Evolutionary conservation across 2,113 vertebrate species (phyloP), one percentile per base, ranked within the genome.

Genomic region (Mesoclemmys tuberculata): DNA sequence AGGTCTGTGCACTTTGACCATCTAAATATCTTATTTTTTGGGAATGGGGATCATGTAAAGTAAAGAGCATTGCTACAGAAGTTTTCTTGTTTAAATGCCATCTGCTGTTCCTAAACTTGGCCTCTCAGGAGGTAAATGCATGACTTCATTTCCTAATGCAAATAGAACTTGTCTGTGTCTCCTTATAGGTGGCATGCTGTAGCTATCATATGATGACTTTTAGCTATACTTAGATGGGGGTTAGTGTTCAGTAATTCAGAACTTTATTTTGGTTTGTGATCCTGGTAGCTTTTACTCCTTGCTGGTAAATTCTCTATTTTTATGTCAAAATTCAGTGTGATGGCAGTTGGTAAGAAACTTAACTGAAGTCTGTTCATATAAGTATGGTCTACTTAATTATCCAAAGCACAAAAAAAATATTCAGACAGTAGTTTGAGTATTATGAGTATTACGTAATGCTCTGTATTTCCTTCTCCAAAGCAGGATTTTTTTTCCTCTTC

Each of bases 261-360:
- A 80, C 79, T 96, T 97, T 77, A 93, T 96, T 98, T 97, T 91
- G 91, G 64, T 92, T 12, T 71, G 68, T 96, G 81, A 93, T 49
- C 48, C 84, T 91, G 52, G 49, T 92, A 86, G 68, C 19, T 46
- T 81, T 75, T 92, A 81, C 75, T 77, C 48, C 49, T 74, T 92
- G 74, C 91, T 93, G 56, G 38, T 82, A 71, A 52, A 74, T 79
- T 27, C 77, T 74, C 26, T 84, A 10, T 91, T 91, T 89, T 89
- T 21, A 35, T 31, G 19, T 80, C 22, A 51, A 49, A 21, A 44
- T 87, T 75, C 4, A 48, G 35, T 84, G 31, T 91, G 46, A 93
- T 85, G 80, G 88, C 12, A 51, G 78, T 46, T 86, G 77, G 56
- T 96, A 88, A 96, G 95, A 82, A 77, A 58, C 54, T 35, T 48